Evolutionary conservation across 1,140 invertebrate species (phyloP).

Genomic region (Nixonia krombeini): DNA sequence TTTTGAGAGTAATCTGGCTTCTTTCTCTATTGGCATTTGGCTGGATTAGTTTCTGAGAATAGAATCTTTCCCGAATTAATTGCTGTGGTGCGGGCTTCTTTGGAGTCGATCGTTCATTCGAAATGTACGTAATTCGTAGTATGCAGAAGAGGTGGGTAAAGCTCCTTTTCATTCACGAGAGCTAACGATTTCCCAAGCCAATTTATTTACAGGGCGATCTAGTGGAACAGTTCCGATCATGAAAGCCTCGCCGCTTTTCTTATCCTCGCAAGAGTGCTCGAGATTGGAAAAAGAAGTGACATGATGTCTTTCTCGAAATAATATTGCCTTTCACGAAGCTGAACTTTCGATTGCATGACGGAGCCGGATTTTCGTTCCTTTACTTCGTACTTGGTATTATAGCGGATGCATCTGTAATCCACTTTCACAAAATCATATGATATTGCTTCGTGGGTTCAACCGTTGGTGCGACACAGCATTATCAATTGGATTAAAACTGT

Average conservation of each 20-base stretch:
- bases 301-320: background rate
- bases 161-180: background rate
- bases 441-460: too few relatives aligned
- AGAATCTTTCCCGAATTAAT: too few relatives aligned
- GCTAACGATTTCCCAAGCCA: conserved; percentile 4
- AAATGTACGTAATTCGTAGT: too few relatives aligned
- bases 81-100: too few relatives aligned
- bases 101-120: too few relatives aligned
- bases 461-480: too few relatives aligned
- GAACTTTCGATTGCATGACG: conserved; percentile 4
- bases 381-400: background rate
- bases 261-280: conserved; percentile 5
- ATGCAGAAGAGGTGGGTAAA: background rate
- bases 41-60: too few relatives aligned
- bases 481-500: too few relatives aligned
- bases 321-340: conserved; percentile 14
- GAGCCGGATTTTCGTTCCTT: background rate
- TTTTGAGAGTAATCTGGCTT: too few relatives aligned
- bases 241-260: background rate
- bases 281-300: background rate
- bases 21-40: too few relatives aligned
- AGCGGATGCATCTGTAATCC: background rate
- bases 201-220: conserved; percentile 12
- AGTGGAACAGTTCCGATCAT: conserved; percentile 5
- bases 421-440: background rate